Evolutionary conservation across 2,888 invertebrate species (phyloP), one percentile per base, ranked within the genome.

Genomic region (Caenorhabditis sinica): DNA sequence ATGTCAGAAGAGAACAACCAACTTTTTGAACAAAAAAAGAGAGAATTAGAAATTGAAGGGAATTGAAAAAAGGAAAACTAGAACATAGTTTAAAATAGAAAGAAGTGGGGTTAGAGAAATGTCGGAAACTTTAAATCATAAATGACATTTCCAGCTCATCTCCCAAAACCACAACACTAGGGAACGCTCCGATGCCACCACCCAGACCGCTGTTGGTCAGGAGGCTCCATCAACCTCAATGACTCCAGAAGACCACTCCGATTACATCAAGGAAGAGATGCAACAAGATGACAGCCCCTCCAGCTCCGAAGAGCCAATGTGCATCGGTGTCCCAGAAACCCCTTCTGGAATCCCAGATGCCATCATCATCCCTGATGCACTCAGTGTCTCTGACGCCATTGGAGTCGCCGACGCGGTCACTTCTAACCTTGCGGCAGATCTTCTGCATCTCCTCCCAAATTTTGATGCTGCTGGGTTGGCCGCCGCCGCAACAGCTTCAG

Each of bases 131-230:
- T n/a, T n/a, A n/a, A n/a, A n/a, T n/a, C n/a, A n/a, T n/a, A n/a
- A n/a, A n/a, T n/a, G n/a, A n/a, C n/a, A 49, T 17, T 58, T 75
- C 56, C 73, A 81, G 81, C 68, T 81, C 8, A 74, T 74, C 51
- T 80, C 83, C n/a, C 79, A 74, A 72, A 40, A 51, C 20, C 25
- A 73, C 0, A 51, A 73, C 40, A 33, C 66, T 6, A 72, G 84
- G 1, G 80, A 84, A 28, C 61, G 71, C 8, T 30, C 30, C 33
- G 84, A 84, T 25, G 84, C 75, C 45, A 81, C 80, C 17, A 84
- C 84, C 1, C 84, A 84, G 51, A 84, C 84, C 17, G 45, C 80
- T 11, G 33, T 43, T 2, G 40, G 30, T 2, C 61, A 45, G n/a
- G 66, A 73, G n/a, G 58, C 33, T 4, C 43, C 40, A 5, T 36